Conservation (phyloP, 2,888 invertebrate genomes). For the Globia sparganii region DNA sequence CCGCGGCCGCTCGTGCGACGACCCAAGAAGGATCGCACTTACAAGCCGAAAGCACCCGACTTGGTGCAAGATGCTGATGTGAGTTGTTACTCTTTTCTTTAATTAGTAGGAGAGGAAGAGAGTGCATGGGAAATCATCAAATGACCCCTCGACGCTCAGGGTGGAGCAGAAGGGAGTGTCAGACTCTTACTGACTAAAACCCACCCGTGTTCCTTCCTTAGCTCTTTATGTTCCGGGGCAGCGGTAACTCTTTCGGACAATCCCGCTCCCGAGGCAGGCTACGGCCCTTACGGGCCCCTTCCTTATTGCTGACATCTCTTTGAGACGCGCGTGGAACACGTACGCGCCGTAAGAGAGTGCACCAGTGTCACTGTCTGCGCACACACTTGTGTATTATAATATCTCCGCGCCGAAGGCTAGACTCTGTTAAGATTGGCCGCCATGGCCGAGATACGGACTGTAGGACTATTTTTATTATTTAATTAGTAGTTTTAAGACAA, state of each 20-base stretch:
- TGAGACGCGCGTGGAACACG: too few species aligned
- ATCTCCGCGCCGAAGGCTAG: not conserved
- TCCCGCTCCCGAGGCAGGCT: too few species aligned
- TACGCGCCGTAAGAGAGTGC: too few species aligned
- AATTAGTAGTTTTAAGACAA: not conserved
- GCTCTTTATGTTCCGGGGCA: too few species aligned
- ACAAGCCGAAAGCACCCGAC: conserved; percentile 83
- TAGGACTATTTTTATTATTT: not conserved
- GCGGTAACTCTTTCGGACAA: too few species aligned
- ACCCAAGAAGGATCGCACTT: conserved; percentile 84
- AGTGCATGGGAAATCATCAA: too few species aligned
- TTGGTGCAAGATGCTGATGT: conserved; percentile 88
- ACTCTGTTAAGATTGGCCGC: not conserved
- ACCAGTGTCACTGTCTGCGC: not conserved
- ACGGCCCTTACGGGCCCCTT: too few species aligned
- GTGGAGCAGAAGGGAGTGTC: too few species aligned
- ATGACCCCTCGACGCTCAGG: too few species aligned
- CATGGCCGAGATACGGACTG: not conserved
- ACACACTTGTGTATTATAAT: not conserved
- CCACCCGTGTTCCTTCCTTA: too few species aligned
- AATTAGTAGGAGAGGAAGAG: not conserved
- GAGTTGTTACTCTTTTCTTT: conserved; percentile 64
- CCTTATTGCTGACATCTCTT: too few species aligned
- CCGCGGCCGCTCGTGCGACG: conserved; percentile 72
- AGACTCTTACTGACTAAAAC: too few species aligned